These are phyloP conservation scores for Theristicus caerulescens DNA, from an alignment of 2,113 vertebrate genomes.

Conservation along the genomic window DNA sequence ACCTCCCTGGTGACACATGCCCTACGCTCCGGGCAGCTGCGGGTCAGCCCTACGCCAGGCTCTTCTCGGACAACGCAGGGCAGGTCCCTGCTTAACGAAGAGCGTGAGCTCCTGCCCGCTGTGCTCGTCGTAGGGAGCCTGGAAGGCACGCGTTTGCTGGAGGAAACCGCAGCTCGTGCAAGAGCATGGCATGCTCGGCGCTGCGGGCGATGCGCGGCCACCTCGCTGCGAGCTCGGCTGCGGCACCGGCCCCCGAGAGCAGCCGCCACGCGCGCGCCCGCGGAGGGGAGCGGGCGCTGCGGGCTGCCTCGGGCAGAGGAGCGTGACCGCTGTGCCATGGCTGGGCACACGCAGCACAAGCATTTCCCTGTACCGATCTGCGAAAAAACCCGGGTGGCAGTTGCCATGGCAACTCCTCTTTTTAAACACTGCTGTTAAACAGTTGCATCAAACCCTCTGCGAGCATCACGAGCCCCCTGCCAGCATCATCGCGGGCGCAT, in stretches of 20 bases:
- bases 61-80: accelerated
- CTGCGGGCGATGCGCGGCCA: accelerated
- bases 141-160: background rate
- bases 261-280: accelerated
- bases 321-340: accelerated
- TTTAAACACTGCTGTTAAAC: slow-evolving; percentile 27
- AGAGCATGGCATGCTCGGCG: accelerated
- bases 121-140: accelerated
- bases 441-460: background rate
- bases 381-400: background rate
- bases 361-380: background rate
- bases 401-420: slow-evolving; percentile 44
- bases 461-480: background rate
- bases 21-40: background rate
- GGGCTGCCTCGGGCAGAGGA: accelerated
- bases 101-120: accelerated
- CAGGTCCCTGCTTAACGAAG: accelerated
- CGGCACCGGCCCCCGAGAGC: accelerated
- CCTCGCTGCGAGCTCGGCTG: accelerated
- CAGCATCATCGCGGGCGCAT: background rate
- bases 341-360: background rate
- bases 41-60: background rate
- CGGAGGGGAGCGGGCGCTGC: accelerated
- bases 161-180: background rate
- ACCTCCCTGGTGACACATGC: background rate